phyloP scores from a whole-genome alignment of 2,888 invertebrate species.

The Stenurella melanura region DNA sequence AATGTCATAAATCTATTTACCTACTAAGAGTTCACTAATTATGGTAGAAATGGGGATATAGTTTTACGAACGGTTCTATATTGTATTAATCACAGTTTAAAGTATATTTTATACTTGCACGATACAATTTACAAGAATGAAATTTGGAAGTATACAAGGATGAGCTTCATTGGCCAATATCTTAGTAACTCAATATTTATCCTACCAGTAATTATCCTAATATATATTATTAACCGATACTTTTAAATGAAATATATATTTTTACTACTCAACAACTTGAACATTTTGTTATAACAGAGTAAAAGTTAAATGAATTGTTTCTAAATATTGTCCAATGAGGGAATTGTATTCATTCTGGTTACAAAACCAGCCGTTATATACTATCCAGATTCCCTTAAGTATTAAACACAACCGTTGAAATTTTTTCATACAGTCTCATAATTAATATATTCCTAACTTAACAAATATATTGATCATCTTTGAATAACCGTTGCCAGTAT shows the following conservation, averaged over 20 bases:
- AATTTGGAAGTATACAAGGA: slow-evolving; percentile 50
- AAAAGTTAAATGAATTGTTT: neutral
- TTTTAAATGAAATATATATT: neutral
- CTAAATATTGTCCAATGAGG: neutral
- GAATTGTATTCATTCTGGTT: neutral
- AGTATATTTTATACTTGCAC: slow-evolving; percentile 61
- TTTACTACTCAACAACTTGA: slow-evolving; percentile 7
- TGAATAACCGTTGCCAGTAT: slow-evolving; percentile 50
- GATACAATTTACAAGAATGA: slow-evolving; percentile 52
- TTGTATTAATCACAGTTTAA: slow-evolving; percentile 69
- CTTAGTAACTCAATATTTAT: neutral
- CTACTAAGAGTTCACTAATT: slow-evolving; percentile 32
- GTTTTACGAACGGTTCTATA: slow-evolving; percentile 59
- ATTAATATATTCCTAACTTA: slow-evolving; percentile 60
- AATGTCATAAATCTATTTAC: slow-evolving; percentile 24
- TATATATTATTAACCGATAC: neutral
- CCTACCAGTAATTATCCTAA: neutral
- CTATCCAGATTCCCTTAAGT: slow-evolving; percentile 49
- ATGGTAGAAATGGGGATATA: slow-evolving; percentile 53
- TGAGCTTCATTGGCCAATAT: slow-evolving; percentile 20
- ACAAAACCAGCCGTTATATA: slow-evolving; percentile 38
- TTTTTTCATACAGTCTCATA: slow-evolving; percentile 65
- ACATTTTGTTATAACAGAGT: slow-evolving; percentile 10
- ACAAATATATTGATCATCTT: slow-evolving; percentile 66
- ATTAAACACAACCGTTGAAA: slow-evolving; percentile 64